phyloP scores from a whole-genome alignment of 2,113 vertebrate genomes.

The Ramphastos sulfuratus region DNA sequence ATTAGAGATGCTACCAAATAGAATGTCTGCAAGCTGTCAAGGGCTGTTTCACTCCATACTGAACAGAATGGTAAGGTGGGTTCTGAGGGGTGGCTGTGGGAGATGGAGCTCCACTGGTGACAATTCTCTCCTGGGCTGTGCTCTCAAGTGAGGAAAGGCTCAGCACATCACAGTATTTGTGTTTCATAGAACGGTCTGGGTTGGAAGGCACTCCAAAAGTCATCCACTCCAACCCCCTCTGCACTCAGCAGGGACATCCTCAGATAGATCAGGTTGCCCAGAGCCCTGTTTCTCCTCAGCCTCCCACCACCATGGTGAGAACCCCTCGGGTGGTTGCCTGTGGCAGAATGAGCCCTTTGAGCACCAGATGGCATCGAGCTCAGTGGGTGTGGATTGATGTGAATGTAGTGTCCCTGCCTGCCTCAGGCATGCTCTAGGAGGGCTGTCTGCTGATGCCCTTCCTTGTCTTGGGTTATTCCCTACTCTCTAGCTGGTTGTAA shows the following conservation, averaged over 20 bases:
- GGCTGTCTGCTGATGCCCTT: not conserved
- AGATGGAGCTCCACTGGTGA: not conserved
- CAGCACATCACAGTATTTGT: not conserved
- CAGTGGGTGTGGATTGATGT: not conserved
- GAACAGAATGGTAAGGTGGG: not conserved
- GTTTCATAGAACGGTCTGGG: no score
- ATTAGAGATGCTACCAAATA: not conserved
- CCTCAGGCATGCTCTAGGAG: not conserved
- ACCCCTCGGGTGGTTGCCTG: not conserved
- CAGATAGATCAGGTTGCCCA: no score
- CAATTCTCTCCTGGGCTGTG: not conserved
- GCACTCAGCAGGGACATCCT: no score
- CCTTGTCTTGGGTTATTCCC: not conserved
- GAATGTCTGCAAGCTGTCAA: not conserved
- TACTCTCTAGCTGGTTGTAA: not conserved
- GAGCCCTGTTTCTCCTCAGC: not conserved
- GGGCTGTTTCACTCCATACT: not conserved
- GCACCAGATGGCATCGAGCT: not conserved
- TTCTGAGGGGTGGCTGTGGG: not conserved
- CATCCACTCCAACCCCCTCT: no score
- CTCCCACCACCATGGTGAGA: accelerated
- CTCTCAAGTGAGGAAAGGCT: not conserved
- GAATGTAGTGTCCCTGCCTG: not conserved
- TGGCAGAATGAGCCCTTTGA: not conserved
- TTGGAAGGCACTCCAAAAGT: no score